Percentiles rank a stretch among this genome's conserved stretches.
Evolutionary conservation across 2,113 vertebrate genomes (phyloP).

Genomic region (Pygoscelis adeliae): DNA sequence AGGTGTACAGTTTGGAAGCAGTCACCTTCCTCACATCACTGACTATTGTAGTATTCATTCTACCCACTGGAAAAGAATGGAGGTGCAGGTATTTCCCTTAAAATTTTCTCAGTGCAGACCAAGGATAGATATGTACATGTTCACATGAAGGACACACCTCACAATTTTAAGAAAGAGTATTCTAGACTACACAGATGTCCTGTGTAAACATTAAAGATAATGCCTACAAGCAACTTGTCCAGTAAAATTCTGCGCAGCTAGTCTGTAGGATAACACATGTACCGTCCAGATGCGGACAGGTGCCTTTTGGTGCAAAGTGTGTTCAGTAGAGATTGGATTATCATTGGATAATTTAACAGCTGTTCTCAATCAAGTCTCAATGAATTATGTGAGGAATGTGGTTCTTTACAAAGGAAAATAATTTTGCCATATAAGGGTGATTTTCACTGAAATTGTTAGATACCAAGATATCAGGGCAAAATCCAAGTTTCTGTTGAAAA

Average conservation of each 20-base stretch:
- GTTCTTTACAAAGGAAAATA: background rate
- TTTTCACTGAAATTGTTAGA: background rate
- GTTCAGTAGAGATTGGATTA: background rate
- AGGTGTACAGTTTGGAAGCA: background rate
- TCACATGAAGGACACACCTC: background rate
- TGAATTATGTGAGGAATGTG: background rate
- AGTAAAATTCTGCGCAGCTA: background rate
- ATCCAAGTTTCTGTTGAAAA: background rate
- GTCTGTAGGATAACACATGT: background rate
- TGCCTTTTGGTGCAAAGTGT: background rate
- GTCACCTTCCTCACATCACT: background rate
- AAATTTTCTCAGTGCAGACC: background rate
- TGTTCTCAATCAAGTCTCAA: background rate
- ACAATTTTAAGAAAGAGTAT: background rate
- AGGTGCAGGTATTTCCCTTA: background rate
- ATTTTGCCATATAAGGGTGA: background rate
- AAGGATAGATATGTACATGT: background rate
- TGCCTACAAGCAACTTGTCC: background rate
- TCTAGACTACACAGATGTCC: background rate
- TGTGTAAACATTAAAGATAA: background rate
- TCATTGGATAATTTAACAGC: background rate
- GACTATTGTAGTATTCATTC: background rate
- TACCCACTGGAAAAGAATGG: background rate
- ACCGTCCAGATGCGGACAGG: background rate
- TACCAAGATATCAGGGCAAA: background rate